These are phyloP conservation scores for Drosophila diplacantha DNA, from an alignment of 2,888 invertebrate genomes.

Conservation along the genomic window DNA sequence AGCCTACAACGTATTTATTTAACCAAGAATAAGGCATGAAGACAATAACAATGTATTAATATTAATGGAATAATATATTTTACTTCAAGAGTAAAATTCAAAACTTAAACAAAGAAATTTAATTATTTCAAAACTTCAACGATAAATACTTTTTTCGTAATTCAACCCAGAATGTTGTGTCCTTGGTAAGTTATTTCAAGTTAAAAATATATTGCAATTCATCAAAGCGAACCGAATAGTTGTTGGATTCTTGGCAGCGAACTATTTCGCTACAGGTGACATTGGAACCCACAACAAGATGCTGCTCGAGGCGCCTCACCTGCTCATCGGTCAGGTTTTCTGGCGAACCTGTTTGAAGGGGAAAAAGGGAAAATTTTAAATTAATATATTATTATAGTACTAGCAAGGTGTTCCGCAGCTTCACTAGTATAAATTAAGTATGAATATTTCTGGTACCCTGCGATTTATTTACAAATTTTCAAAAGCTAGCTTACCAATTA, in stretches of 20 bases:
- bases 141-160: too few relatives aligned
- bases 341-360: not conserved
- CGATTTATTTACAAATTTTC: too few relatives aligned
- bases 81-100: not conserved
- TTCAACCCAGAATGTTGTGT: not conserved
- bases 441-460: too few relatives aligned
- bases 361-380: not conserved
- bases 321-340: slow-evolving; percentile 10
- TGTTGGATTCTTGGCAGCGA: slow-evolving; percentile 26
- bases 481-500: slow-evolving; percentile 35
- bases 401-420: too few relatives aligned
- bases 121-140: not conserved
- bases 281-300: slow-evolving; percentile 30
- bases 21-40: not conserved
- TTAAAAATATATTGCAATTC: slow-evolving; percentile 14
- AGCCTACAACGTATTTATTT: slow-evolving; percentile 25
- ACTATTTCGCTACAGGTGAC: slow-evolving; percentile 48
- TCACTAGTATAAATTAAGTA: too few relatives aligned
- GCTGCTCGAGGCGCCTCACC: slow-evolving; percentile 30
- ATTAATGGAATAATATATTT: not conserved
- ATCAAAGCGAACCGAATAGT: slow-evolving; percentile 44
- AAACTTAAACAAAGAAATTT: not conserved
- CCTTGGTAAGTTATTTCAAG: not conserved
- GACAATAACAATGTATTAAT: not conserved
- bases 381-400: too few relatives aligned